Conservation (phyloP, 2,888 invertebrate species). For the Neocrepidodera transversa region DNA sequence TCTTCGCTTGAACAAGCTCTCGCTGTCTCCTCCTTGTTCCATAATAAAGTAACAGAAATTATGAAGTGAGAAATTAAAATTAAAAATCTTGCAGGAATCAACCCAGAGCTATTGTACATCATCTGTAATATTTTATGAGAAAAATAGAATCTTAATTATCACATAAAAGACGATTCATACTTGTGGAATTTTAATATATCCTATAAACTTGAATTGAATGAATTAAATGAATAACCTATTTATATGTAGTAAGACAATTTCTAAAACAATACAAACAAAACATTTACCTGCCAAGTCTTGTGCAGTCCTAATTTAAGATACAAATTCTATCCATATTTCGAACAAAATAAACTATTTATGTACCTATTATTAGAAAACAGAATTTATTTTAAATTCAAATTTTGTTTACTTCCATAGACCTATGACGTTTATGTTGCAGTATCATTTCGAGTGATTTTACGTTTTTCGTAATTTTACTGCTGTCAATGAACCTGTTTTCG, state of each 20-base stretch:
- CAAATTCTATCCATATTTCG: neutral
- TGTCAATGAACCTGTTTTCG: no score
- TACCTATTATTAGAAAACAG: neutral
- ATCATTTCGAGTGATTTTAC: no score
- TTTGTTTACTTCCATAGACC: slow-evolving; percentile 4
- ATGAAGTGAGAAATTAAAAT: slow-evolving; percentile 74
- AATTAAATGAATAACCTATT: no score
- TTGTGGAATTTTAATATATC: no score
- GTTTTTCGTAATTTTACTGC: no score
- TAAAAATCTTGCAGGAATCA: slow-evolving; percentile 75
- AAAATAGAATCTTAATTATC: neutral
- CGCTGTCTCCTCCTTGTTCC: slow-evolving; percentile 67
- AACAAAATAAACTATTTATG: neutral
- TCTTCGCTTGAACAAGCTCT: slow-evolving; percentile 61
- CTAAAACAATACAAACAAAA: slow-evolving; percentile 3
- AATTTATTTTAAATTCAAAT: slow-evolving; percentile 7
- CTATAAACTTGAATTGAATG: no score
- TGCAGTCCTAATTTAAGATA: neutral
- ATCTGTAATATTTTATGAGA: slow-evolving; percentile 24
- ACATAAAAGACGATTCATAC: neutral
- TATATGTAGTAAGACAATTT: no score
- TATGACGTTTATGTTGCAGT: neutral
- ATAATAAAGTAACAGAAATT: slow-evolving; percentile 71
- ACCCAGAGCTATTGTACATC: slow-evolving; percentile 57
- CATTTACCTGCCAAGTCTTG: neutral